Evolutionary conservation across 2,797 vertebrate genomes (phyloP), one percentile per base, ranked within the genome.

Genomic region (Lutjanus campechanus): DNA sequence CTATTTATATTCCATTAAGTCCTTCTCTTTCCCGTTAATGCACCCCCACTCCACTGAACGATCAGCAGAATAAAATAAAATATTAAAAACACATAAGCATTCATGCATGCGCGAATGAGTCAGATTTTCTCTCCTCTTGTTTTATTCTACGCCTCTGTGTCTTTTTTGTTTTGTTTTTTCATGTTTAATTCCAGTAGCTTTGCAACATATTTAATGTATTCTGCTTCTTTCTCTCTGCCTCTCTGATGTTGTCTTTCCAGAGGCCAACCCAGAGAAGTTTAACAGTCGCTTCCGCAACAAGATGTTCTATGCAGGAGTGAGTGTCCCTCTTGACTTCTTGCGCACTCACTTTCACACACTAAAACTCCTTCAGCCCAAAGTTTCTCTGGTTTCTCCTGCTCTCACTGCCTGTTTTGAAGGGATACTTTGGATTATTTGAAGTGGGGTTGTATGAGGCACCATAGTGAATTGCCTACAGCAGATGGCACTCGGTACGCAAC

Each of bases 211-310:
- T 81, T 78, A 74, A 81, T 73, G 46, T 9, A 1, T 63, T 73
- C 70, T 58, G 8, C 20, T 62, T 64, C 1, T 46, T 51, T 69
- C 49, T 53, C 54, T 73, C 61, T 59, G 20, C n/a, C 5, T 62
- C 9, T 74, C 16, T 43, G 16, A 49, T 68, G 74, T 41, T 73
- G 29, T 88, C 36, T 81, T 89, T 91, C 79, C 96, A 99, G 98
- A 99, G 94, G 98, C 98, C 90, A 99, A 99, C 95, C 98, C 98
- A n/a, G 98, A 99, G 93, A 99, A 98, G 95, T 99, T 99, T 88
- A 99, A 99, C 95, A 99, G 98, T 92, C 97, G 98, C 86, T 99
- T 99, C 95, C 97, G 98, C 93, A 99, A 99, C 96, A 99, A 99
- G 96, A 99, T 99, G 98, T 99, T 99, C 96, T 99, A 99, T 95